These are phyloP conservation scores for Tinamus major DNA, from an alignment of 2,797 vertebrate species.

Conservation along the genomic window DNA sequence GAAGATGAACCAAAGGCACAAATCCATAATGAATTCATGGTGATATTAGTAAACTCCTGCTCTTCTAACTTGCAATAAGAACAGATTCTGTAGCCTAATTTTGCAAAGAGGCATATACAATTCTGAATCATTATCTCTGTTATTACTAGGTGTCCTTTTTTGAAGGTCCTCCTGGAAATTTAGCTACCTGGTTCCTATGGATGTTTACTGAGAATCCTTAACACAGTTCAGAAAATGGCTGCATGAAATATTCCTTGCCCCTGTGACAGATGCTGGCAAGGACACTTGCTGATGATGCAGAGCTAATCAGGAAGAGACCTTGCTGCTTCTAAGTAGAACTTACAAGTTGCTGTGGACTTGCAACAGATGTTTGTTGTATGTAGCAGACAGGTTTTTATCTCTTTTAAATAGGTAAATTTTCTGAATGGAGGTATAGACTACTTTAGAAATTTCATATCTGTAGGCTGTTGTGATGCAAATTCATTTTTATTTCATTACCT, in stretches of 20 bases:
- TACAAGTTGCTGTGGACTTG: conserved; percentile 1
- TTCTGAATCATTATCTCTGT: neutral
- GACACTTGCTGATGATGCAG: conserved; percentile 26
- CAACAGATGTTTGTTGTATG: neutral
- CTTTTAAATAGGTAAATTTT: neutral
- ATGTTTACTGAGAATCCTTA: neutral
- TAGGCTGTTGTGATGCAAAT: neutral
- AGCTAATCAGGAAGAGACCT: conserved; percentile 35
- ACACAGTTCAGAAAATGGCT: neutral
- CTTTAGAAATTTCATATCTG: neutral
- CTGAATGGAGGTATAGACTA: neutral
- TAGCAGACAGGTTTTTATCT: neutral
- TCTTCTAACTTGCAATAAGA: neutral
- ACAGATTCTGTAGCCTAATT: neutral
- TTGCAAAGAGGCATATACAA: neutral
- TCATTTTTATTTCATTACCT: neutral
- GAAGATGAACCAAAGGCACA: conserved; percentile 8
- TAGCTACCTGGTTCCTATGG: neutral
- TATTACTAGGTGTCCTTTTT: neutral
- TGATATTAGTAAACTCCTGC: neutral
- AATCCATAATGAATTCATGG: neutral
- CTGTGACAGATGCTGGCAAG: conserved; percentile 30
- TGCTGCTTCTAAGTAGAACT: neutral
- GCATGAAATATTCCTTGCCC: neutral
- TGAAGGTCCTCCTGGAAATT: neutral